Percentiles rank a stretch among this genome's conserved stretches.
phyloP scores from a whole-genome alignment of 2,113 vertebrate genomes.

The Meriones unguiculatus region DNA sequence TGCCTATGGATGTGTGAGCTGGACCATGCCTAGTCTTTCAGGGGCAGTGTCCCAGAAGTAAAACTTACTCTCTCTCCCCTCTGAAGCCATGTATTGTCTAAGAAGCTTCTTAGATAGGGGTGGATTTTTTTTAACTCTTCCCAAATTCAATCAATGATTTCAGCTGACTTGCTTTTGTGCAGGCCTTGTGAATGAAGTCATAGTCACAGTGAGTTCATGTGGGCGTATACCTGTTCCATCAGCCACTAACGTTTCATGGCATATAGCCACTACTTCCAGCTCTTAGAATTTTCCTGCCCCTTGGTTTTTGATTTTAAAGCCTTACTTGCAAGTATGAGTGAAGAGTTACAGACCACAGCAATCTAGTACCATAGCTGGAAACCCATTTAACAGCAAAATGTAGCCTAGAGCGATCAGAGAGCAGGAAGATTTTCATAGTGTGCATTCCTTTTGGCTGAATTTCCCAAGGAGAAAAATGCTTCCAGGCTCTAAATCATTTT shows the following conservation, averaged over 20 bases:
- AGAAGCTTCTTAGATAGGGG: neutral
- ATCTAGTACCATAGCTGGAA: neutral
- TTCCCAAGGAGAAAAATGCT: conserved; percentile 41
- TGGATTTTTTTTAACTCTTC: neutral
- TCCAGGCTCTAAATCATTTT: conserved; percentile 23
- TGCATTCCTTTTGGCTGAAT: conserved; percentile 35
- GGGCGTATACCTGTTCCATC: neutral
- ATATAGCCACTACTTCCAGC: neutral
- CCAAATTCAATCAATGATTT: neutral
- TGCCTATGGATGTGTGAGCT: neutral
- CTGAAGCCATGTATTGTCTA: neutral
- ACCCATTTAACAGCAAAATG: conserved; percentile 15
- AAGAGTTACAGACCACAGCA: conserved; percentile 30
- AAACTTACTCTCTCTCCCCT: neutral
- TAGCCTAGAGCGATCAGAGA: neutral
- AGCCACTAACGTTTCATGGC: neutral
- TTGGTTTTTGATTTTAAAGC: neutral
- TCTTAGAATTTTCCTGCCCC: neutral
- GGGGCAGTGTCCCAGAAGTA: neutral
- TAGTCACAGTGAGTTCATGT: neutral
- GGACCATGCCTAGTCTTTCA: too few species aligned
- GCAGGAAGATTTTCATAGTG: neutral
- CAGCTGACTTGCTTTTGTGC: neutral
- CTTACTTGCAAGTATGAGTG: neutral
- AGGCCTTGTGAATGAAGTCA: neutral